A percentile compares a stretch with the other conserved stretches of the same genome.
phyloP scores from a whole-genome alignment of 2,888 invertebrate species.

The Mongoloraphidia duomilia region DNA sequence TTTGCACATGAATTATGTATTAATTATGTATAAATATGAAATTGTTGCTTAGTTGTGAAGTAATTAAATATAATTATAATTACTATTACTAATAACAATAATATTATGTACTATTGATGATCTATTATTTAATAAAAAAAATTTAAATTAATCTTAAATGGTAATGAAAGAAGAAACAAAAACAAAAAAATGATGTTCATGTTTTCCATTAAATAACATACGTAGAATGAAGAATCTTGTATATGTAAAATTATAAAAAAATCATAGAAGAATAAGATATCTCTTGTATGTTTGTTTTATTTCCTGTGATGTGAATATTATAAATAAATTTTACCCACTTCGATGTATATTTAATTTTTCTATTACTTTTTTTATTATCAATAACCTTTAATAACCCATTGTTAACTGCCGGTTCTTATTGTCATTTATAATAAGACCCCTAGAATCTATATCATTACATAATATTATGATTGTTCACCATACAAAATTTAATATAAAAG shows the following conservation, averaged over 20 bases:
- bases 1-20: conserved; percentile 1
- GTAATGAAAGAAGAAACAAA: conserved; percentile 3
- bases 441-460: no score
- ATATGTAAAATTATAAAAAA: conserved; percentile 23
- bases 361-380: background rate
- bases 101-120: conserved; percentile 17
- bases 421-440: no score
- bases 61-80: conserved; percentile 23
- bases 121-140: background rate
- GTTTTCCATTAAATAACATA: conserved; percentile 27
- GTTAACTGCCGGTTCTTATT: no score
- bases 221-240: conserved; percentile 12
- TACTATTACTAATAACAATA: conserved; percentile 16
- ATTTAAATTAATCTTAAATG: conserved; percentile 3
- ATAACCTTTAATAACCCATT: background rate
- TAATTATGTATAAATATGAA: conserved; percentile 18
- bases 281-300: conserved; percentile 29
- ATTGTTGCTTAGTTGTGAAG: conserved; percentile 29
- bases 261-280: conserved; percentile 7
- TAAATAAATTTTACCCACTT: conserved; percentile 33
- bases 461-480: no score
- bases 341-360: conserved; percentile 18
- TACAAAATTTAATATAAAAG: no score
- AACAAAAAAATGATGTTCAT: conserved; percentile 26
- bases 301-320: conserved; percentile 32